phyloP scores from a whole-genome alignment of 1,140 invertebrate genomes.

The Pseudoatta argentina region DNA sequence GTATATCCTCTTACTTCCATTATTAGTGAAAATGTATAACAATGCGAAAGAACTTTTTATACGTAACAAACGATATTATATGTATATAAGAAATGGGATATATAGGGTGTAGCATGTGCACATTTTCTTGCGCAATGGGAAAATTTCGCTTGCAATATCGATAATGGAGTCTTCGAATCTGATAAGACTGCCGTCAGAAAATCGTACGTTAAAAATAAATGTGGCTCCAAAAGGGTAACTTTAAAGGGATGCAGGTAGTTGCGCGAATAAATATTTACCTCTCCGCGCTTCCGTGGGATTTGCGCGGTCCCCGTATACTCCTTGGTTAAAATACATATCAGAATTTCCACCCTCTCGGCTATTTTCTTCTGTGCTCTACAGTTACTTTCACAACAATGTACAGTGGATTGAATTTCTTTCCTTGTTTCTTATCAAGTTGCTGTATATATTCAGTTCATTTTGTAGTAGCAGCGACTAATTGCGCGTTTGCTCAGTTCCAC shows the following conservation, averaged over 20 bases:
- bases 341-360: constrained; percentile 32
- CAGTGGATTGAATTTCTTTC: constrained; percentile 51
- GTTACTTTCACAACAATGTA: constrained; percentile 32
- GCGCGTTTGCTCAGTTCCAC: neutral
- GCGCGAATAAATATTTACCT: constrained; percentile 55
- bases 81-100: neutral
- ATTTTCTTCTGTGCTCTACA: constrained; percentile 21
- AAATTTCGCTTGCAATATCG: constrained; percentile 15
- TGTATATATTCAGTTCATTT: constrained; percentile 3
- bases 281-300: constrained; percentile 50
- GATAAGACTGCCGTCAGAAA: constrained; percentile 35
- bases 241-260: constrained; percentile 54
- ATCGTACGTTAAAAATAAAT: constrained; percentile 52
- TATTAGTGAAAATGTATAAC: constrained; percentile 57
- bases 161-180: constrained; percentile 6
- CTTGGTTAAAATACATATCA: constrained; percentile 60
- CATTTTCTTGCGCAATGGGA: neutral
- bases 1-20: neutral
- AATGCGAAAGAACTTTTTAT: constrained; percentile 38
- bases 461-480: constrained; percentile 6
- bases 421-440: neutral
- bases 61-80: constrained; percentile 28
- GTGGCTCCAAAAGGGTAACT: constrained; percentile 37
- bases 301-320: constrained; percentile 41
- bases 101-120: neutral